Evolutionary conservation across 1,140 invertebrate genomes (phyloP), one percentile per base, ranked within the genome.

Genomic region (Drosophila pseudoobscura): DNA sequence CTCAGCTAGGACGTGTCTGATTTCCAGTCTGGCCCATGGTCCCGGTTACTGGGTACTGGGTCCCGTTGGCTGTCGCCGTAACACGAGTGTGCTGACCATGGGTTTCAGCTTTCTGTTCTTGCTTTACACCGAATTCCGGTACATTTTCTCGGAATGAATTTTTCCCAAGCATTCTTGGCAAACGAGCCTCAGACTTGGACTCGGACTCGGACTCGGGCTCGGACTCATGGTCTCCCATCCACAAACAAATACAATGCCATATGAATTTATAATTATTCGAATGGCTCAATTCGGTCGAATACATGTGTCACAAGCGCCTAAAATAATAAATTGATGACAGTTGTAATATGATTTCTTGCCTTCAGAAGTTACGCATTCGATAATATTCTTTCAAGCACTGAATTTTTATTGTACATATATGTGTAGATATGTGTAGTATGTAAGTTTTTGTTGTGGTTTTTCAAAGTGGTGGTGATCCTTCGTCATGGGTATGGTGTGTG

Each of bases 61-160:
- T 31, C 29, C 29, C 29, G 55, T 59, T 80, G 35, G 57, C 69
- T 78, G 66, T 76, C 78, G 66, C 65, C 77, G 78, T 63, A 80
- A 80, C 43, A 60, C 45, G 78, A 80, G 65, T 58, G 20, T 62
- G 73, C 68, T 77, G 52, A 52, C 59, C 59, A 61, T 45, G 58
- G 58, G 35, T 60, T 57, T 66, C 73, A 58, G 62, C 56, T 69
- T 72, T 51, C 58, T 78, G 66, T 57, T 39, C 35, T 39, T 82
- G 78, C 76, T 83, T 82, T 85, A 75, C 85, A 85, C 72, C 76
- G 75, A 89, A 89, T 89, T 89, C 87, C 87, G 87, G 87, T 85
- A 85, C 78, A 85, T 89, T 89, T 89, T 89, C 87, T 84, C 78
- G 85, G 87, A 89, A 89, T 66, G 75, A 77, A 73, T 79, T 89